Evolutionary conservation across 2,113 vertebrate genomes (phyloP), one percentile per base, ranked within the genome.

Genomic region (Gopherus evgoodei): DNA sequence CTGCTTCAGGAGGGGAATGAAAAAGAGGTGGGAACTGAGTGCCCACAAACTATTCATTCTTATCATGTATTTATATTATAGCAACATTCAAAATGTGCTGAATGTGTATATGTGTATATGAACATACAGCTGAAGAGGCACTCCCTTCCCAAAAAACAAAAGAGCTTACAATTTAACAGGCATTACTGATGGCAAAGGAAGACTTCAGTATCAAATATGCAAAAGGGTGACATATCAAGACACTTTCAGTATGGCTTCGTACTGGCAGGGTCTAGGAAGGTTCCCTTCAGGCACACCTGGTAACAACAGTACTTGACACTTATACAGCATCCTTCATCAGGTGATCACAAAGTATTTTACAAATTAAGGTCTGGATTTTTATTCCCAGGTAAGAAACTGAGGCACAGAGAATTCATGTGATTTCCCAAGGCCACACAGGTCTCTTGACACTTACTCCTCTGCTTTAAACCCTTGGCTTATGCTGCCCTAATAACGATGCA

Each of bases 381-480:
- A 78, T 27, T 25, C 38, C 75, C 25, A 85, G 19, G 52, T 47
- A 79, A 79, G 65, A 49, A 93, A 87, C 11, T 5, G 10, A 21
- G 50, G 81, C 81, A 86, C 85, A 79, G 62, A 72, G 65, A 72
- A 72, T n/a, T 72, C 35, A 72, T 38, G 50, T 16, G 84, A 24
- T 69, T 93, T 62, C 49, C 80, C 72, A 1, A 0, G 91, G 82
- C 54, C 72, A 62, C 57, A 57, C 2, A 3, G 25, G 12, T 47
- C 16, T 49, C 19, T 78, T 47, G 42, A 1, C 0, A 0, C 56
- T 75, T 42, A 87, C 82, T 95, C 38, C 9, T n/a, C 11, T 17
- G 44, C 79, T 81, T 31, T 22, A 82, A 85, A 95, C 88, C 84
- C 19, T 1, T 2, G 5, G n/a, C 38, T 42, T 22, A 75, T 4